Conservation (phyloP, 2,888 invertebrate genomes). For the Lasioglossum pauxillum region DNA sequence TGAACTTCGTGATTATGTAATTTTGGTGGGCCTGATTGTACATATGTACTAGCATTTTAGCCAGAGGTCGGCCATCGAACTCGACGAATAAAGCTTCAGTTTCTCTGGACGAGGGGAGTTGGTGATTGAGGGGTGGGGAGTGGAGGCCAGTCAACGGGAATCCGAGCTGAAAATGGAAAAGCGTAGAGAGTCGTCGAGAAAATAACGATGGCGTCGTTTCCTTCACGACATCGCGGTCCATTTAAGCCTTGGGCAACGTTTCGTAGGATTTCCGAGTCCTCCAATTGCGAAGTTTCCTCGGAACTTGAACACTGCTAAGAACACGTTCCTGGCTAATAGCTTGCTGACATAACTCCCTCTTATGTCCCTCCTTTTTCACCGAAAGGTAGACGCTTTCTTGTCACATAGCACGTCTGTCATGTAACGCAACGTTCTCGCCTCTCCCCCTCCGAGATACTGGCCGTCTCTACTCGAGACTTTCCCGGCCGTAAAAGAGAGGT, state of each 20-base stretch:
- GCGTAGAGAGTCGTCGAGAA: conserved; percentile 28
- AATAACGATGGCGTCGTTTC: conserved; percentile 36
- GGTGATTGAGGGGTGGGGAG: no score
- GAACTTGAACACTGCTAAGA: conserved; percentile 26
- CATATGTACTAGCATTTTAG: background rate
- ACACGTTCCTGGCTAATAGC: conserved; percentile 20
- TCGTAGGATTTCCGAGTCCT: conserved; percentile 23
- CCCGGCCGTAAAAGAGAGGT: conserved; percentile 4
- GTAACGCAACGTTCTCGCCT: background rate
- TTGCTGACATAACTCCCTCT: conserved; percentile 23
- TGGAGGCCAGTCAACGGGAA: conserved; percentile 11
- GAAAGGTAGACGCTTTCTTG: background rate
- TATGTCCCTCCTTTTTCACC: background rate
- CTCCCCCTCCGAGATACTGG: background rate
- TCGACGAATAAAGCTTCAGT: background rate
- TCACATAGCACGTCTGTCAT: conserved; percentile 4
- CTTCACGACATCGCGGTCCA: conserved; percentile 44
- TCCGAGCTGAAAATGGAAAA: conserved; percentile 32
- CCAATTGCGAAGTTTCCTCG: conserved; percentile 38
- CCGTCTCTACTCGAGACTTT: background rate
- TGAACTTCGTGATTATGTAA: background rate
- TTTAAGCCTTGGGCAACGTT: conserved; percentile 32
- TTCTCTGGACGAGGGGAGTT: background rate
- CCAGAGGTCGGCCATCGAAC: background rate
- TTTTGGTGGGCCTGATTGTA: background rate